These are phyloP conservation scores for Rhinoptilus africanus DNA, from an alignment of 2,113 vertebrate species.

Conservation along the genomic window DNA sequence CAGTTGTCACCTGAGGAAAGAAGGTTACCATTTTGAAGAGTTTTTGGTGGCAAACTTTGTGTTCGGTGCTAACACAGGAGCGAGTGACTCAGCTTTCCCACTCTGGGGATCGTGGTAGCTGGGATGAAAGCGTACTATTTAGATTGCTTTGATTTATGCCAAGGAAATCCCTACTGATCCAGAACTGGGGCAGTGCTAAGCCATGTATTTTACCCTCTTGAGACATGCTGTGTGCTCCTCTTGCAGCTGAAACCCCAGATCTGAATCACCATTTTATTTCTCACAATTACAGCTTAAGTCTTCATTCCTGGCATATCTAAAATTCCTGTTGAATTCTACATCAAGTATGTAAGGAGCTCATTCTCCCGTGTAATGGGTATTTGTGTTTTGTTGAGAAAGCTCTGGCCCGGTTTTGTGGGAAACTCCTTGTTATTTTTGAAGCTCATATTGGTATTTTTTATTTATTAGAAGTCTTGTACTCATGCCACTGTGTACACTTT, in stretches of 20 bases:
- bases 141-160: background rate
- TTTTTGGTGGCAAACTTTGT: background rate
- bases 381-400: background rate
- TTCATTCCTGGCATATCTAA: background rate
- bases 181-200: background rate
- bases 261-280: background rate
- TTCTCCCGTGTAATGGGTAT: background rate
- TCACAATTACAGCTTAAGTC: background rate
- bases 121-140: background rate
- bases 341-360: background rate
- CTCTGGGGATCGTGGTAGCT: background rate
- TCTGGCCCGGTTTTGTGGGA: background rate
- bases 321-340: background rate
- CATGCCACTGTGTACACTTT: background rate
- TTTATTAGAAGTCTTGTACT: background rate
- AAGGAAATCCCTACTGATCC: slow-evolving; percentile 2
- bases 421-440: background rate
- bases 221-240: background rate
- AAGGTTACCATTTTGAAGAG: background rate
- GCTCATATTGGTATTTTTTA: background rate
- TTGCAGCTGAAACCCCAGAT: background rate
- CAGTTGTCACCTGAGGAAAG: background rate
- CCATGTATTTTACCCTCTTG: background rate
- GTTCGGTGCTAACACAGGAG: fast-evolving
- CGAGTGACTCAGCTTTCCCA: background rate